phyloP scores from a whole-genome alignment of 2,888 invertebrate species.

The Brachypalpus laphriformis region DNA sequence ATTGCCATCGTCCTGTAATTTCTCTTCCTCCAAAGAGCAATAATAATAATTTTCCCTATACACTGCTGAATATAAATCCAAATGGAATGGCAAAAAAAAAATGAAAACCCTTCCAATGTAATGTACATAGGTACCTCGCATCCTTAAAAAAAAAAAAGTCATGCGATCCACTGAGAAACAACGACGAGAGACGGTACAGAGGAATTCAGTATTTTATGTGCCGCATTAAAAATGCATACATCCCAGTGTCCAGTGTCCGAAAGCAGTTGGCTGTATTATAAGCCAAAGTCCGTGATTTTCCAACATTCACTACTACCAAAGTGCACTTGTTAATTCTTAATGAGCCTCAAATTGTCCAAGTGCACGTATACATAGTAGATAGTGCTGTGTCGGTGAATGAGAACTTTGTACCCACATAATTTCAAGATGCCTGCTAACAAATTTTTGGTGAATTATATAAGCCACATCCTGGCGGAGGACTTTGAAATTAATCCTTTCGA shows the following conservation, averaged over 20 bases:
- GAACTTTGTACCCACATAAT: slow-evolving; percentile 15
- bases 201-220: slow-evolving; percentile 54
- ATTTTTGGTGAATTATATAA: slow-evolving; percentile 45
- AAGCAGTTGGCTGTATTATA: slow-evolving; percentile 29
- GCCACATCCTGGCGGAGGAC: slow-evolving; percentile 32
- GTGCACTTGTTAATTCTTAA: slow-evolving; percentile 72
- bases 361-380: slow-evolving; percentile 19
- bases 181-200: slow-evolving; percentile 6
- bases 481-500: background rate
- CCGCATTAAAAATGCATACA: slow-evolving; percentile 68
- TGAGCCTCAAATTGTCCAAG: slow-evolving; percentile 64
- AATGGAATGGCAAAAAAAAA: slow-evolving; percentile 44
- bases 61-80: slow-evolving; percentile 51
- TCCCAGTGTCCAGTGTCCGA: slow-evolving; percentile 61
- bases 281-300: slow-evolving; percentile 75
- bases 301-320: slow-evolving; percentile 46
- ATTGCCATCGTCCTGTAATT: background rate
- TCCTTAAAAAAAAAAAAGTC: slow-evolving; percentile 15
- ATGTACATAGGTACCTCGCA: slow-evolving; percentile 24
- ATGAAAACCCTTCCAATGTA: slow-evolving; percentile 32
- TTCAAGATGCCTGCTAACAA: slow-evolving; percentile 57
- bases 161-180: slow-evolving; percentile 6
- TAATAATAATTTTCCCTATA: slow-evolving; percentile 49
- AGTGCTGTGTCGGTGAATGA: slow-evolving; percentile 15
- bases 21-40: slow-evolving; percentile 44